These are phyloP conservation scores for Maccullochella peelii DNA, from an alignment of 2,113 vertebrate genomes.

Conservation along the genomic window DNA sequence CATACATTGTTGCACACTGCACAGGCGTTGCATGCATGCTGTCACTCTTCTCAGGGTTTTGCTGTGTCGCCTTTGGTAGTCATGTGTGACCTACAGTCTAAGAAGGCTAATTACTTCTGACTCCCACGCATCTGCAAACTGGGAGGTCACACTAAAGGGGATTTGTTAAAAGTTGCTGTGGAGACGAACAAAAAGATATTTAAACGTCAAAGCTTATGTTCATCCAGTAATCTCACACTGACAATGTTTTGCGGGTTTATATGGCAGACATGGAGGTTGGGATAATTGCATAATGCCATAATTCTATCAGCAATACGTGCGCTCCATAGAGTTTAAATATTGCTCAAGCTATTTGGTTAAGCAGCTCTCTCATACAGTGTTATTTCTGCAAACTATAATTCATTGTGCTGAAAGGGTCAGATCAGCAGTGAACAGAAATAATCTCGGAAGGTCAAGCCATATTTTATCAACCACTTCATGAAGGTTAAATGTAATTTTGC, in stretches of 20 bases:
- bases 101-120: constrained; percentile 50
- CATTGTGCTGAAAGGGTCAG: constrained; percentile 13
- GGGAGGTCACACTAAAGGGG: constrained; percentile 40
- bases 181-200: constrained; percentile 40
- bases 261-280: neutral
- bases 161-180: constrained; percentile 56
- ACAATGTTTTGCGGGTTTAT: neutral
- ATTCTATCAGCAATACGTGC: constrained; percentile 5
- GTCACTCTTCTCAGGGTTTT: constrained; percentile 14
- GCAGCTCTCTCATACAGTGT: constrained; percentile 8
- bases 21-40: neutral
- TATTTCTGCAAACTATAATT: constrained; percentile 14
- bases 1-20: neutral
- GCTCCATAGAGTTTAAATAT: constrained; percentile 28
- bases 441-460: constrained; percentile 13
- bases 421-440: neutral
- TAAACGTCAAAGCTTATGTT: constrained; percentile 30
- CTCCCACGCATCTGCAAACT: constrained; percentile 19
- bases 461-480: neutral
- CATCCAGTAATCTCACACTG: constrained; percentile 6
- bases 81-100: constrained; percentile 48
- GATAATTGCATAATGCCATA: constrained; percentile 24
- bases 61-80: constrained; percentile 26
- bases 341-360: constrained; percentile 29
- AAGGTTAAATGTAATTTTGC: constrained; percentile 6